Evolutionary conservation across 1,140 invertebrate genomes (phyloP), one percentile per base, ranked within the genome.

Genomic region (Aleiodes sp.): DNA sequence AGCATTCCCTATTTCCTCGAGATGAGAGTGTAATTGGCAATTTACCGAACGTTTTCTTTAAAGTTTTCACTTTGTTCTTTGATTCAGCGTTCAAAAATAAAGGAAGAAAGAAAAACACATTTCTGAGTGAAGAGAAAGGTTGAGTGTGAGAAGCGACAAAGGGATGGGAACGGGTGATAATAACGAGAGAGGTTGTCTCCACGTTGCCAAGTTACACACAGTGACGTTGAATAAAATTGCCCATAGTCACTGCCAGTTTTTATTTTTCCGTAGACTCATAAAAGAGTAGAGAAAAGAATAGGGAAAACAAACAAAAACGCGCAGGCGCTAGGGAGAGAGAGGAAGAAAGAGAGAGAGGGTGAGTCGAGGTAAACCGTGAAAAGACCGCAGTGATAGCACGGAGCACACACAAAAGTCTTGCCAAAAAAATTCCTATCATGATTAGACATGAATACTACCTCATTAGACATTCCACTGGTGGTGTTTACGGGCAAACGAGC

Each of bases 401-500:
- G 37, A n/a, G 28, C 35, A 59, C 62, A 57, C 24, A 8, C 8
- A 31, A 29, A 14, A 21, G 10, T 43, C 66, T 37, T n/a, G 57
- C 43, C 19, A 21, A 63, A 70, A 71, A 71, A 72, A 14, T 31
- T 10, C 37, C 61, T 33, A 65, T 57, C 65, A 39, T 43, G 70
- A 72, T 72, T 72, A 52, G 70, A 65, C 65, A 68, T 72, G 70
- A 68, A 72, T 68, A 68, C 70, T 59, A 31, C 19, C 65, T 72
- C 70, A 68, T 72, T 65, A 68, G 59, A 64, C 66, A 72, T 72
- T 72, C 61, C 37, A 24, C 19, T 56, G 65, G 28, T 43, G 46
- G 59, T 62, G 64, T 67, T 31, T 61, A 71, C 65, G 41, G 28
- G 21, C 33, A 21, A 16, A 66, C 37, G 46, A 43, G 52, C 35